phyloP scores from a whole-genome alignment of 1,140 invertebrate species.

The Coenobita brevimanus region DNA sequence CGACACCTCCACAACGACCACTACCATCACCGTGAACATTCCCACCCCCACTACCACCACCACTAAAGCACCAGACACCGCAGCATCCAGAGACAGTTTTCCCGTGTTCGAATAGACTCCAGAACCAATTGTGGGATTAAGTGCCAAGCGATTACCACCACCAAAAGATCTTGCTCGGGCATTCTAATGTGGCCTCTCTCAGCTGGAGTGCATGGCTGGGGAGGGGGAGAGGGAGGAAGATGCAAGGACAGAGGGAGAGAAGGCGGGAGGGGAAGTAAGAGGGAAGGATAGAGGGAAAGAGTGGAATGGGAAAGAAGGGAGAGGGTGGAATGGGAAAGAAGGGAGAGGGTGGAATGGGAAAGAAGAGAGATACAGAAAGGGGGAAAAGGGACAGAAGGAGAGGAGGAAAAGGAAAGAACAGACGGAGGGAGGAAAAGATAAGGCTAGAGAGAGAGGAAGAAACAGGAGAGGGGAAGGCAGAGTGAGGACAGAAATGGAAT shows the following conservation, averaged over 20 bases:
- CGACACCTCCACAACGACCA: neutral
- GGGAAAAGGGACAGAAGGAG: neutral
- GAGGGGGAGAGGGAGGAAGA: too few species aligned
- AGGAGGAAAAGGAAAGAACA: neutral
- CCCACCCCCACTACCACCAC: neutral
- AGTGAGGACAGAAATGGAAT: neutral
- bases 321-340: neutral
- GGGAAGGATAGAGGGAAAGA: too few species aligned
- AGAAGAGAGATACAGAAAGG: neutral
- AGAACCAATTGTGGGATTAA: slow-evolving; percentile 49
- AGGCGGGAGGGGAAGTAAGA: too few species aligned
- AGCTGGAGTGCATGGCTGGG: neutral
- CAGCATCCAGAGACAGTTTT: slow-evolving; percentile 15
- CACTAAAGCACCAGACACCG: neutral
- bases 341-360: neutral
- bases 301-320: too few species aligned
- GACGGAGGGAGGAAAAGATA: too few species aligned
- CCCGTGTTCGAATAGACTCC: slow-evolving; percentile 23
- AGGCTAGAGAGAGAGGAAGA: neutral
- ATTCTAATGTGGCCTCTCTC: slow-evolving; percentile 41
- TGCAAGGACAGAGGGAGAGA: too few species aligned
- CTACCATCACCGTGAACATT: neutral
- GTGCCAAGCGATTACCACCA: slow-evolving; percentile 33
- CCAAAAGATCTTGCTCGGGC: slow-evolving; percentile 26
- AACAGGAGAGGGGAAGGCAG: neutral